Percentiles rank a stretch among this genome's conserved stretches.
These are phyloP conservation scores for Andricus curvator DNA, from an alignment of 2,888 invertebrate species.

Conservation along the genomic window DNA sequence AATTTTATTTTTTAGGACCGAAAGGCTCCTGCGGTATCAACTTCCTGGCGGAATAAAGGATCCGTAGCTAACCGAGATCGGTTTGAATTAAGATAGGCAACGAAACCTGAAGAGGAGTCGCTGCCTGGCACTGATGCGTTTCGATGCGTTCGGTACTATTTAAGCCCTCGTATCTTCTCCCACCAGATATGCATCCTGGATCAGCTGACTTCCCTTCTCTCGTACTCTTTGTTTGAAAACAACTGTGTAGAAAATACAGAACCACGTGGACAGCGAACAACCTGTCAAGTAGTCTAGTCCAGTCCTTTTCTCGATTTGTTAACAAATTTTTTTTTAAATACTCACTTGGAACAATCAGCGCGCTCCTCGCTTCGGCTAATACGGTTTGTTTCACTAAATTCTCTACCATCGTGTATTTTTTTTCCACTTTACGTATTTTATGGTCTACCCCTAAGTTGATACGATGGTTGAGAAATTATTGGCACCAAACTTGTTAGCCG, in stretches of 20 bases:
- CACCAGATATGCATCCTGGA: slow-evolving; percentile 65
- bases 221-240: slow-evolving; percentile 74
- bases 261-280: slow-evolving; percentile 49
- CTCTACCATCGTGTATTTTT: too few species aligned
- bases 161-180: slow-evolving; percentile 71
- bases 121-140: slow-evolving; percentile 72
- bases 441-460: too few species aligned
- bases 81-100: slow-evolving; percentile 39
- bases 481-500: too few species aligned
- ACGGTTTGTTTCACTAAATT: too few species aligned
- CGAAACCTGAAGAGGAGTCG: slow-evolving; percentile 64
- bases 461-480: too few species aligned
- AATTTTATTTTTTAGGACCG: slow-evolving; percentile 28
- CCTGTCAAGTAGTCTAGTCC: slow-evolving; percentile 54
- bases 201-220: slow-evolving; percentile 73
- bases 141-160: slow-evolving; percentile 72
- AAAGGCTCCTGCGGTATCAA: slow-evolving; percentile 45
- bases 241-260: slow-evolving; percentile 59
- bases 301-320: too few species aligned
- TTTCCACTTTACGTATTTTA: too few species aligned
- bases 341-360: too few species aligned
- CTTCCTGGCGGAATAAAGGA: slow-evolving; percentile 52
- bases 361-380: too few species aligned
- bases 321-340: too few species aligned
- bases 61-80: slow-evolving; percentile 56